Percentiles rank a stretch among this genome's conserved stretches.
phyloP scores from a whole-genome alignment of 2,797 vertebrate genomes.

The Ptychadena robeensis region DNA sequence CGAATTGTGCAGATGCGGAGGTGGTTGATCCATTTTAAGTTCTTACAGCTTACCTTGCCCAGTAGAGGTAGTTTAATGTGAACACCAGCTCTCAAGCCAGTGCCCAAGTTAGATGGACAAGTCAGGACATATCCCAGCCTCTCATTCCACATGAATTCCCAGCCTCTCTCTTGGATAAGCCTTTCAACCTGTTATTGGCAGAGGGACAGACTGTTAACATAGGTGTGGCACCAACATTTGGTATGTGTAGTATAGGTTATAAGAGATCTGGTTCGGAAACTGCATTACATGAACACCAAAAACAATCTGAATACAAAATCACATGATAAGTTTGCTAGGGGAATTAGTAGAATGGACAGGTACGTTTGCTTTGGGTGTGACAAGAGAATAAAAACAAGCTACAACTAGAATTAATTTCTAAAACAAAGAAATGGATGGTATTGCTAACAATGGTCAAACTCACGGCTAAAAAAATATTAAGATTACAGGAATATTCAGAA shows the following conservation, averaged over 20 bases:
- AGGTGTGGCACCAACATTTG: background rate
- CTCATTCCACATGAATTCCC: constrained; percentile 99
- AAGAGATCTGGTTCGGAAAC: background rate
- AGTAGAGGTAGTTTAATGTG: constrained; percentile 92
- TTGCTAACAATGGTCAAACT: background rate
- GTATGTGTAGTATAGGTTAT: background rate
- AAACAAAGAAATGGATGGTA: too few relatives aligned
- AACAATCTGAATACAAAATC: background rate
- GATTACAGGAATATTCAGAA: too few relatives aligned
- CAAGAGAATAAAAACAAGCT: background rate
- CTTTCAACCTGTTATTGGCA: constrained; percentile 83
- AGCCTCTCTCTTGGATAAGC: constrained; percentile 92
- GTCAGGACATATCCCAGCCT: constrained; percentile 92
- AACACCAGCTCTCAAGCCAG: constrained; percentile 92
- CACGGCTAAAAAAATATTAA: too few relatives aligned
- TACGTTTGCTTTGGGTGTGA: background rate
- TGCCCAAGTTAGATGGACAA: constrained; percentile 97
- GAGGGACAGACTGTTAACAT: background rate
- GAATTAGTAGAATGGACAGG: background rate
- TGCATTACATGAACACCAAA: background rate
- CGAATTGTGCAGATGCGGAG: too few relatives aligned
- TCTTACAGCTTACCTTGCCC: constrained; percentile 82
- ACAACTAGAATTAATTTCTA: background rate
- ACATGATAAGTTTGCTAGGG: background rate
- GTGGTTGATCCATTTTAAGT: too few relatives aligned